These are phyloP conservation scores for Drosophila pseudoobscura DNA, from an alignment of 1,140 invertebrate genomes.

Conservation along the genomic window DNA sequence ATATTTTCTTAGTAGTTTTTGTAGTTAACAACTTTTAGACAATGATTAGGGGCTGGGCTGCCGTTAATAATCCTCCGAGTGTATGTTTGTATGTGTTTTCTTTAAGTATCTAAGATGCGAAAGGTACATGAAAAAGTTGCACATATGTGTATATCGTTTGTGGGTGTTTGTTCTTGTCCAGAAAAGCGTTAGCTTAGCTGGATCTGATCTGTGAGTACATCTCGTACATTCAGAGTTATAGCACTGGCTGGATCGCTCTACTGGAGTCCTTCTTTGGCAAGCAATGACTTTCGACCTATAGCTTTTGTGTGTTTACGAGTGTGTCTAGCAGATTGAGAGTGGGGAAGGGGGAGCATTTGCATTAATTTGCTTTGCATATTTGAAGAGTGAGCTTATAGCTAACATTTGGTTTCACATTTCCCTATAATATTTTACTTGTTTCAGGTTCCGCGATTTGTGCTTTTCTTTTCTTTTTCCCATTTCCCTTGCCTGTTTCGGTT, in stretches of 20 bases:
- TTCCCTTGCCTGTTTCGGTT: constrained; percentile 11
- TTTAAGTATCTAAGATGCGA: constrained; percentile 75
- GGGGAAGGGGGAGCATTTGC: constrained; percentile 21
- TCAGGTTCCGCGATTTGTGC: constrained; percentile 69
- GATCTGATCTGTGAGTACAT: constrained; percentile 1
- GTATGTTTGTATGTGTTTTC: constrained; percentile 25
- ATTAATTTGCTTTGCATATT: constrained; percentile 46
- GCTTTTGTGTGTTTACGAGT: not conserved
- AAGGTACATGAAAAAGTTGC: constrained; percentile 79
- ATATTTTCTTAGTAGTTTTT: constrained; percentile 51
- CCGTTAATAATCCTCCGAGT: constrained; percentile 35
- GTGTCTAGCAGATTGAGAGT: constrained; percentile 24
- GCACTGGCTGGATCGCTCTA: not conserved
- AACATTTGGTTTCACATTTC: constrained; percentile 53
- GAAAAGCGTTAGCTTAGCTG: constrained; percentile 46
- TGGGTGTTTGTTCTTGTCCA: constrained; percentile 25
- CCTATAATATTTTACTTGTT: constrained; percentile 44
- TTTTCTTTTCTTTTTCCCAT: constrained; percentile 29
- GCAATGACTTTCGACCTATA: constrained; percentile 19
- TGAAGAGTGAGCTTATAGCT: constrained; percentile 59
- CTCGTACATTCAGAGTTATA: constrained; percentile 29
- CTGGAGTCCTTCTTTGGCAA: constrained; percentile 26
- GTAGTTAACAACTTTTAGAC: constrained; percentile 60
- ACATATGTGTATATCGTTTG: constrained; percentile 57
- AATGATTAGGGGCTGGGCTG: constrained; percentile 29